Percentiles rank a stretch among this genome's conserved stretches.
phyloP scores from a whole-genome alignment of 2,113 vertebrate species.

The Melanostigma gelatinosum region DNA sequence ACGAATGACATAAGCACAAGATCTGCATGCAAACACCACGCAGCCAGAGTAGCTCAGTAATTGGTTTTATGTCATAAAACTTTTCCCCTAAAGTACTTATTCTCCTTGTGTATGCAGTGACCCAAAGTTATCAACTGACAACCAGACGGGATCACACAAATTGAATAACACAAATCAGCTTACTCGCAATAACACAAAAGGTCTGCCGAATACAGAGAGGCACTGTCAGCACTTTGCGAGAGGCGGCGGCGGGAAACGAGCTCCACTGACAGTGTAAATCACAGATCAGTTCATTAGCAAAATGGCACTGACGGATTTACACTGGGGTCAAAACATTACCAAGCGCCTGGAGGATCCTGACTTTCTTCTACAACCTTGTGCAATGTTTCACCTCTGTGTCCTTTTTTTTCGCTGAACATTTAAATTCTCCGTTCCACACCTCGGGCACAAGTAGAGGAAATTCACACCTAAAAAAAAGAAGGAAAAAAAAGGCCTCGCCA shows the following conservation, averaged over 20 bases:
- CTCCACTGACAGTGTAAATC: slow-evolving; percentile 70
- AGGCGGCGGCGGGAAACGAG: slow-evolving; percentile 59
- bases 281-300: slow-evolving; percentile 78
- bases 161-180: slow-evolving; percentile 70
- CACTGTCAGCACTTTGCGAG: slow-evolving; percentile 70
- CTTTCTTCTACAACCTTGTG: slow-evolving; percentile 65
- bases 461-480: slow-evolving; percentile 36
- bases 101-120: slow-evolving; percentile 39
- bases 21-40: slow-evolving; percentile 22
- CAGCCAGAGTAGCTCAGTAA: slow-evolving; percentile 25
- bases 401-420: slow-evolving; percentile 57
- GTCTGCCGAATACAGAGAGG: slow-evolving; percentile 43
- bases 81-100: slow-evolving; percentile 17
- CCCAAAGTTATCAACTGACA: slow-evolving; percentile 64
- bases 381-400: slow-evolving; percentile 51
- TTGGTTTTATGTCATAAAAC: slow-evolving; percentile 55
- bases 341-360: slow-evolving; percentile 57
- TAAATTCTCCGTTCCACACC: slow-evolving; percentile 55
- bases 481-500: not conserved
- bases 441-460: slow-evolving; percentile 47
- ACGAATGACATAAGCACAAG: slow-evolving; percentile 36
- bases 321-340: slow-evolving; percentile 69
- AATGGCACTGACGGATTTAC: slow-evolving; percentile 78
- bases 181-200: slow-evolving; percentile 65
- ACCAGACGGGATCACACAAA: slow-evolving; percentile 54